phyloP scores from a whole-genome alignment of 2,797 vertebrate genomes.

The Moxostoma hubbsi region DNA sequence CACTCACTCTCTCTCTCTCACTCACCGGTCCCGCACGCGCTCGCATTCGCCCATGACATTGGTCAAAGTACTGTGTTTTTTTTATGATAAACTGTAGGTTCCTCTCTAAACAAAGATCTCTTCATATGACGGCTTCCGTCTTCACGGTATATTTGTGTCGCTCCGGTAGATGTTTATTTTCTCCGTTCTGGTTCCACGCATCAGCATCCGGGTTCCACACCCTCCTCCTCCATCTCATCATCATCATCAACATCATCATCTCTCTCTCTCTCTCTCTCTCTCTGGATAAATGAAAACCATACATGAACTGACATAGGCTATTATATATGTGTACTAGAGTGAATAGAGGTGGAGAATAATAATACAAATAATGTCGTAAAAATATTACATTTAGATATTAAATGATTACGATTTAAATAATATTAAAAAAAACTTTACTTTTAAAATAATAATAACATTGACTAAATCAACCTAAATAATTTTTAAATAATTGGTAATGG shows the following conservation, averaged over 20 bases:
- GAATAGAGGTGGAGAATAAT: too few species aligned
- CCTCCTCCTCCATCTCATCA: constrained; percentile 28
- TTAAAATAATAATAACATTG: too few species aligned
- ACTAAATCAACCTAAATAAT: too few species aligned
- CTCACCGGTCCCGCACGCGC: constrained; percentile 46
- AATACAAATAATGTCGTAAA: too few species aligned
- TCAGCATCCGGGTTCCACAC: constrained; percentile 81
- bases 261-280: not conserved
- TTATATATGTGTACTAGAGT: too few species aligned
- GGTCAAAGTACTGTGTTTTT: not conserved
- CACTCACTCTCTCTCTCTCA: too few species aligned
- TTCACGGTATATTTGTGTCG: constrained; percentile 46
- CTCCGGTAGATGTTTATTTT: constrained; percentile 33
- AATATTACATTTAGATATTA: too few species aligned
- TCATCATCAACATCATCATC: constrained; percentile 2
- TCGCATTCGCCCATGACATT: constrained; percentile 12
- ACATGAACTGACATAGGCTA: too few species aligned
- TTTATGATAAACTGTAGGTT: not conserved
- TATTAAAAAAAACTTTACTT: too few species aligned
- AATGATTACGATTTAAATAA: too few species aligned
- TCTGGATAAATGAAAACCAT: too few species aligned
- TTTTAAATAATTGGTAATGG: too few species aligned
- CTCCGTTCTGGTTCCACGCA: constrained; percentile 76
- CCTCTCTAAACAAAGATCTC: not conserved
- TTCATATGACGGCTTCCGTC: not conserved